These are phyloP conservation scores for Clivina fossor DNA, from an alignment of 2,888 invertebrate species.

Conservation along the genomic window DNA sequence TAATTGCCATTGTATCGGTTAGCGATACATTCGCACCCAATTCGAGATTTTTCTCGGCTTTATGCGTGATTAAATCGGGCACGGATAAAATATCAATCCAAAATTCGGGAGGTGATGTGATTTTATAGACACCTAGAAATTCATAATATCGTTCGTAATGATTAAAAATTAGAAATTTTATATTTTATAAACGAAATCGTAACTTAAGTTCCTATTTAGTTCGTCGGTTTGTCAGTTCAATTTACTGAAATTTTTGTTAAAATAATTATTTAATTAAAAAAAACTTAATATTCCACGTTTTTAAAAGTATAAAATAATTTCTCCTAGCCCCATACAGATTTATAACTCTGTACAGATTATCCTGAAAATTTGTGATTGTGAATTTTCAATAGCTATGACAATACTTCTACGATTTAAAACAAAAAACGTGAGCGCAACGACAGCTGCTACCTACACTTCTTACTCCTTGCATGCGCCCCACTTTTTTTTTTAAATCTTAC, in stretches of 20 bases:
- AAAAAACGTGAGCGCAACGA: too few species aligned
- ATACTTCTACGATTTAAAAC: too few species aligned
- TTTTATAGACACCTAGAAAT: conserved; percentile 54
- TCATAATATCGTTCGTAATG: neutral
- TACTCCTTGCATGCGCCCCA: too few species aligned
- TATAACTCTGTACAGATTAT: too few species aligned
- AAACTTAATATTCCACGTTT: too few species aligned
- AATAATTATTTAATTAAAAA: neutral
- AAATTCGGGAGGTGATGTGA: conserved; percentile 53
- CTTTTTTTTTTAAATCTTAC: too few species aligned
- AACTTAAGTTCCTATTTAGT: too few species aligned
- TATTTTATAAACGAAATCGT: neutral
- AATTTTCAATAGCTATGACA: too few species aligned
- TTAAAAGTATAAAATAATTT: too few species aligned
- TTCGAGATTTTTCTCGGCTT: conserved; percentile 53
- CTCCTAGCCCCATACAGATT: too few species aligned
- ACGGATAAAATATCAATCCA: conserved; percentile 68
- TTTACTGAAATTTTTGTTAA: neutral
- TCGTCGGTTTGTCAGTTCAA: neutral
- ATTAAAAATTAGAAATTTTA: neutral
- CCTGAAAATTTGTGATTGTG: too few species aligned
- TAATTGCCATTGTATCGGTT: conserved; percentile 58
- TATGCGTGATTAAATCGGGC: conserved; percentile 57
- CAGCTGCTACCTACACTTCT: too few species aligned
- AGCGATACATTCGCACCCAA: conserved; percentile 65